These are phyloP conservation scores for Troides helena DNA, from an alignment of 2,888 invertebrate species.

Conservation along the genomic window DNA sequence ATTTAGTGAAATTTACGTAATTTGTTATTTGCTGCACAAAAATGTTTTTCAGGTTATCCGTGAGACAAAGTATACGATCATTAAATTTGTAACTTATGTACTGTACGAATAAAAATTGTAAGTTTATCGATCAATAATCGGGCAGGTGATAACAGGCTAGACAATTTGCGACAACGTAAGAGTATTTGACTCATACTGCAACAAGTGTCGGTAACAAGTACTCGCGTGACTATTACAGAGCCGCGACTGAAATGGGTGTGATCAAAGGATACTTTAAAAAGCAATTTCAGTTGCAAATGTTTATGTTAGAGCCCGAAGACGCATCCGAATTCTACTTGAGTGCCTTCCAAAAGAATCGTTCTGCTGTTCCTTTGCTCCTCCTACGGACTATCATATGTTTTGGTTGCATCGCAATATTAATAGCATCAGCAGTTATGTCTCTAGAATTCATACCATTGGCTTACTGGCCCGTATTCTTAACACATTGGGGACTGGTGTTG, in stretches of 20 bases:
- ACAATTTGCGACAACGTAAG: constrained; percentile 6
- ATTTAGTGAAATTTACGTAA: not conserved
- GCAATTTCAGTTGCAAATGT: constrained; percentile 49
- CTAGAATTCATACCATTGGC: constrained; percentile 31
- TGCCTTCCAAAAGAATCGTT: constrained; percentile 54
- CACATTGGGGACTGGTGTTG: constrained; percentile 65
- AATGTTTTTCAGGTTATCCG: not conserved
- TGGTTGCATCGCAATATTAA: constrained; percentile 50
- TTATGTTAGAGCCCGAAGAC: constrained; percentile 52
- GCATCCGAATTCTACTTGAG: constrained; percentile 56
- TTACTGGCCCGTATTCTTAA: constrained; percentile 63
- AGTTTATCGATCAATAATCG: constrained; percentile 24
- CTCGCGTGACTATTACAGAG: constrained; percentile 13
- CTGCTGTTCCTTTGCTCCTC: constrained; percentile 51
- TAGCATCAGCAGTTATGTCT: constrained; percentile 50
- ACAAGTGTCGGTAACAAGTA: not conserved
- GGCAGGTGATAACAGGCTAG: constrained; percentile 20
- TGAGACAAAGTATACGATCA: constrained; percentile 3
- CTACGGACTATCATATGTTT: constrained; percentile 52
- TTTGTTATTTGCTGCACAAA: not conserved
- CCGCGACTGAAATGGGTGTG: constrained; percentile 48
- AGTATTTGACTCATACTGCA: constrained; percentile 12
- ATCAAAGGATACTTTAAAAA: constrained; percentile 54
- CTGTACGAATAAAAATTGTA: constrained; percentile 17
- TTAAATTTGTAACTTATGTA: constrained; percentile 4